Conservation (phyloP, 2,888 invertebrate species). For the Myopa tessellatipennis region DNA sequence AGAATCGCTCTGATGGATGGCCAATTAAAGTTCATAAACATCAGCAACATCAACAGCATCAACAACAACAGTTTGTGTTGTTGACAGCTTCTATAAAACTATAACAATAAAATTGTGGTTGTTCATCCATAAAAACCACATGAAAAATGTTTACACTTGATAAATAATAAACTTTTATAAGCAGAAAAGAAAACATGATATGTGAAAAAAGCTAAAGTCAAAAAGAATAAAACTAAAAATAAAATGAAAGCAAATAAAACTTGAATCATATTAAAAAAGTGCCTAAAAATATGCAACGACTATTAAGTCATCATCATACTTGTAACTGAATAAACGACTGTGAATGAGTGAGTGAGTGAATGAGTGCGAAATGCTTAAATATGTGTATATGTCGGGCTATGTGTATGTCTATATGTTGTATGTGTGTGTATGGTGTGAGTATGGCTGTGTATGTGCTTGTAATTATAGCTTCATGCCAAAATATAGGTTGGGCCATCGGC, state of each 20-base stretch:
- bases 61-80: too few species aligned
- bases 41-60: not conserved
- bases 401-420: too few species aligned
- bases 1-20: not conserved
- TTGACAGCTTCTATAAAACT: not conserved
- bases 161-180: not conserved
- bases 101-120: not conserved
- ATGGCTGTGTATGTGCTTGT: not conserved
- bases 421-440: not conserved
- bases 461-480: not conserved
- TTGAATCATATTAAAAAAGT: not conserved
- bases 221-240: too few species aligned
- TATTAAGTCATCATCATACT: not conserved
- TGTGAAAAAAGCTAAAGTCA: too few species aligned
- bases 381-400: not conserved
- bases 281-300: not conserved
- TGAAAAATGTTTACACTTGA: not conserved
- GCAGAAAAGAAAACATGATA: not conserved
- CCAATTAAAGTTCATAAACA: slow-evolving; percentile 7
- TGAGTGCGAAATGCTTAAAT: not conserved
- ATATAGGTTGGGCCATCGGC: not conserved
- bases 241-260: too few species aligned
- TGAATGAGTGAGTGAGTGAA: not conserved
- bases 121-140: not conserved
- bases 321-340: not conserved